phyloP scores from a whole-genome alignment of 2,888 invertebrate genomes.

The Lithophane leautieri region DNA sequence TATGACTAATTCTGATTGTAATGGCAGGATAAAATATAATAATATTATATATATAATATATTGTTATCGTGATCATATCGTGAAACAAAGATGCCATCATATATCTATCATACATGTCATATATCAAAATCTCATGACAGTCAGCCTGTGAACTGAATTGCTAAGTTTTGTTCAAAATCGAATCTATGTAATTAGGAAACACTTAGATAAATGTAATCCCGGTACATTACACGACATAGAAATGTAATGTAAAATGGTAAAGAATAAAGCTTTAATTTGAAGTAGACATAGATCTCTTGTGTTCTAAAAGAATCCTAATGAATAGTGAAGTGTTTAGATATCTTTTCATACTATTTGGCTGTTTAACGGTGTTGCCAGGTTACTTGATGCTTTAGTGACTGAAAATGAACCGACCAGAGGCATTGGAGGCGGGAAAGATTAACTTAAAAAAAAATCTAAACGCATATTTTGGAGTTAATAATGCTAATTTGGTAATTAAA shows the following conservation, averaged over 20 bases:
- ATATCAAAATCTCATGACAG: too few species aligned
- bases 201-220: constrained; percentile 81
- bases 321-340: constrained; percentile 69
- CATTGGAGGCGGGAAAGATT: neutral
- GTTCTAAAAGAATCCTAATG: constrained; percentile 82
- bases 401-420: neutral
- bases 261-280: constrained; percentile 89
- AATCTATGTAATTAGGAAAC: constrained; percentile 72
- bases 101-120: neutral
- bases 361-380: constrained; percentile 56
- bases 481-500: neutral
- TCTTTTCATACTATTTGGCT: constrained; percentile 58
- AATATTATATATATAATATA: too few species aligned
- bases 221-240: constrained; percentile 74
- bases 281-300: constrained; percentile 87
- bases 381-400: neutral
- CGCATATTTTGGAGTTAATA: neutral
- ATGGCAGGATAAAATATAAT: neutral
- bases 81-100: neutral
- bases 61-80: neutral
- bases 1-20: neutral
- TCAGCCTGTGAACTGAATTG: neutral
- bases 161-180: constrained; percentile 72
- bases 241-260: constrained; percentile 86
- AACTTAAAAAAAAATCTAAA: neutral